Evolutionary conservation across 2,113 vertebrate genomes (phyloP), one percentile per base, ranked within the genome.

Genomic region (Microcebus tavaratra): DNA sequence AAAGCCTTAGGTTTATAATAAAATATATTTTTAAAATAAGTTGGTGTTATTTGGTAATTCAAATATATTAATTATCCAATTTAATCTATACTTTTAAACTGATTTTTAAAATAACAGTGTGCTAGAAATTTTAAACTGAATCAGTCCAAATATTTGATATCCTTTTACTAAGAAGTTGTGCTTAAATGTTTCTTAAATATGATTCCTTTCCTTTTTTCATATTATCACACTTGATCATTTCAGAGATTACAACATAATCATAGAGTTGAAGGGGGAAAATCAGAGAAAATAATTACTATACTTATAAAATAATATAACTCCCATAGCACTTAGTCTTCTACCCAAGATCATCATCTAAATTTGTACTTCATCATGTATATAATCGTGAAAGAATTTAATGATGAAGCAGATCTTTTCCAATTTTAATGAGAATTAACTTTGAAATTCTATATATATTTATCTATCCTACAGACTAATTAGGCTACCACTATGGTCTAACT

Each of bases 31-130:
- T 95, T 75, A 70, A 78, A 80, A 76, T 84, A 91, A 72, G 61
- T 5, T 50, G 17, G 61, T 6, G 2, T 50, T 21, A 0, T 55
- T 97, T 98, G 85, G 61, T 90, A 97, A 92, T 21, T 20, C 17
- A 53, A 91, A 79, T 96, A 39, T 65, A 92, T 96, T 82, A 95
- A 36, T 92, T 96, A 90, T 95, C 27, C 65, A 86, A 29, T 78
- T 76, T 88, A 96, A 88, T 86, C 87, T 98, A 27, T 50, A 90
- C 83, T 96, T 98, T 87, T 90, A 97, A 95, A 55, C 31, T 93
- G 31, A 61, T 89, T 75, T 95, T 96, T 95, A 95, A 97, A 98
- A 87, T 59, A 94, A 4, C 72, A 20, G 34, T 63, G 55, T 34
- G 88, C 48, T 95, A 76, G 53, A 97, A 98, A 96, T 96, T 93